Conservation (phyloP, 2,797 vertebrate genomes). For the Squalus acanthias region DNA sequence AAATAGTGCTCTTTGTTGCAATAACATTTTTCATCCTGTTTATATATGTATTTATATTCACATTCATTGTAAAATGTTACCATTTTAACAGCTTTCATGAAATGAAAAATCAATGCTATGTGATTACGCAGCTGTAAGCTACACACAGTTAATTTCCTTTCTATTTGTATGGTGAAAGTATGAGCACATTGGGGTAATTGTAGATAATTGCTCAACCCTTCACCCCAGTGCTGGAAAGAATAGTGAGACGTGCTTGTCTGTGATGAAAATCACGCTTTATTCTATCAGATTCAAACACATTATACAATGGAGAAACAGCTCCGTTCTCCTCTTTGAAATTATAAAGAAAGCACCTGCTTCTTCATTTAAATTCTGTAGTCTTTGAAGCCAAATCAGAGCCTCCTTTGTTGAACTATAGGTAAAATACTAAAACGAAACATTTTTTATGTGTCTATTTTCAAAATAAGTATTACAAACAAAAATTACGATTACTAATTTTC, state of each 20-base stretch:
- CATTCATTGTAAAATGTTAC: constrained; percentile 1
- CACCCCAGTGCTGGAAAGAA: constrained; percentile 33
- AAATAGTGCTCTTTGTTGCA: neutral
- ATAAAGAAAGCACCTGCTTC: constrained; percentile 21
- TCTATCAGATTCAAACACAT: constrained; percentile 41
- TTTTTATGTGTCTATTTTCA: neutral
- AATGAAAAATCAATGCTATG: neutral
- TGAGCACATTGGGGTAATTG: constrained; percentile 43
- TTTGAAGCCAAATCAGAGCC: constrained; percentile 40
- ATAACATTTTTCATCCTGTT: neutral
- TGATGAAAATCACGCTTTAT: constrained; percentile 43
- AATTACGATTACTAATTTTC: neutral
- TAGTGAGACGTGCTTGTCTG: constrained; percentile 42
- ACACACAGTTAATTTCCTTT: constrained; percentile 41
- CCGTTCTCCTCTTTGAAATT: constrained; percentile 29
- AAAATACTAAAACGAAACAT: neutral
- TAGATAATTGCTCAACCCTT: constrained; percentile 41
- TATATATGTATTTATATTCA: constrained; percentile 21
- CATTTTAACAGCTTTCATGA: constrained; percentile 18
- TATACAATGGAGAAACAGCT: constrained; percentile 41
- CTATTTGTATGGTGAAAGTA: constrained; percentile 21
- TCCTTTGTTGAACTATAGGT: neutral
- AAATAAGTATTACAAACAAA: neutral
- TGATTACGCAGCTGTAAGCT: constrained; percentile 38
- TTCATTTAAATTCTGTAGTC: rapidly evolving